Evolutionary conservation across 2,113 vertebrate genomes (phyloP), one percentile per base, ranked within the genome.

Genomic region (Mirza zaza): DNA sequence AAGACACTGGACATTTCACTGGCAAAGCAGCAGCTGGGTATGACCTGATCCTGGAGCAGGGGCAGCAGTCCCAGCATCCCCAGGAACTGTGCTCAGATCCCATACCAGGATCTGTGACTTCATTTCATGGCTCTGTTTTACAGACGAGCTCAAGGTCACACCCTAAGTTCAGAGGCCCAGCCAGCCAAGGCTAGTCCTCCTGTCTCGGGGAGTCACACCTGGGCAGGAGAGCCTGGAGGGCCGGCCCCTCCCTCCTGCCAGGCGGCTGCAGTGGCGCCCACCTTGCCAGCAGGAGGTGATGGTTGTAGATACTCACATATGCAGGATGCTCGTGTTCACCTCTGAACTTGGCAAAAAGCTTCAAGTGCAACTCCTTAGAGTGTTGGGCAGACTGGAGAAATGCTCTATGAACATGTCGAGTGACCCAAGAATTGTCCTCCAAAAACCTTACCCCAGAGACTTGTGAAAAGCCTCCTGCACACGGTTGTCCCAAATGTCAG

Each of bases 391-490:
- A 36, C 34, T 52, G 8, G 18, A 36, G 71, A 45, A 34, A n/a
- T 27, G 7, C 42, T 32, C 18, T 11, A 52, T 75, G 67, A 52
- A 75, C 13, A 67, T 39, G 45, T 79, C 52, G 59, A n/a, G 29
- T n/a, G n/a, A 93, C 32, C 34, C 52, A 77, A 45, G 82, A 63
- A 82, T 91, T 61, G 12, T 42, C 63, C 91, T 82, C 77, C 29
- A 57, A 70, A 50, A 52, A 42, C 87, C 76, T 81, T 70, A 27
- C 52, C 27, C 32, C 18, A 0, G 67, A 52, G n/a, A 36, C 63
- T 63, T 17, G 29, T 27, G 81, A 77, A 93, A 61, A 73, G 55
- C 55, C 48, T 68, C 5, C 18, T 25, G n/a, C 48, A 20, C 65
- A 59, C 48, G 3, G 27, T 27, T 6, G 48, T 67, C 59, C 45